Conservation (phyloP, 2,113 vertebrate species). For the Monopterus albus region DNA sequence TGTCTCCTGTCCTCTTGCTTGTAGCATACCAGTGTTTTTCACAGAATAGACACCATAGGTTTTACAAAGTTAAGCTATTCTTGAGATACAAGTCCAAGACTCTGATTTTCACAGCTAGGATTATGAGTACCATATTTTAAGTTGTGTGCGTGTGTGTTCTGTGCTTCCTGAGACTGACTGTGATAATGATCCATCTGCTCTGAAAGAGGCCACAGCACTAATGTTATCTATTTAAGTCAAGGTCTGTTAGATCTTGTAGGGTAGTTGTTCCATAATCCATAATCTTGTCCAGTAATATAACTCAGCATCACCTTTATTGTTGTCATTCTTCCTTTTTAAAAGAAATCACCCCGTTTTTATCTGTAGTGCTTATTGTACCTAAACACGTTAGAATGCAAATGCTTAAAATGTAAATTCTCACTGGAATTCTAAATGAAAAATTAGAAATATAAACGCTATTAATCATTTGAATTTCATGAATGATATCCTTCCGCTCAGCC, state of each 20-base stretch:
- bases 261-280: not conserved
- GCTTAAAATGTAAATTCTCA: not conserved
- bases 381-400: not conserved
- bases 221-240: not conserved
- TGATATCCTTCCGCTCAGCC: not conserved
- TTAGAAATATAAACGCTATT: not conserved
- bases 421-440: not conserved
- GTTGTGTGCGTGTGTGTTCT: not conserved
- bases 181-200: not conserved
- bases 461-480: slow-evolving; percentile 7
- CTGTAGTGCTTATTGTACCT: not conserved
- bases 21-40: slow-evolving; percentile 4
- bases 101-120: not conserved
- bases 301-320: not conserved
- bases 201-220: not conserved
- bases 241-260: not conserved
- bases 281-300: not conserved
- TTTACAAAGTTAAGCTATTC: slow-evolving; percentile 1
- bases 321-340: not conserved
- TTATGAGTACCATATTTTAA: not conserved
- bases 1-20: slow-evolving; percentile 37
- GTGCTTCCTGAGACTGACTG: not conserved
- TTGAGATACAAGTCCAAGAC: not conserved
- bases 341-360: not conserved
- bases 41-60: slow-evolving; percentile 3